Base-by-base conservation (phyloP, 1,140 invertebrate genomes). In the Pseudomyrmex gracilis region DNA sequence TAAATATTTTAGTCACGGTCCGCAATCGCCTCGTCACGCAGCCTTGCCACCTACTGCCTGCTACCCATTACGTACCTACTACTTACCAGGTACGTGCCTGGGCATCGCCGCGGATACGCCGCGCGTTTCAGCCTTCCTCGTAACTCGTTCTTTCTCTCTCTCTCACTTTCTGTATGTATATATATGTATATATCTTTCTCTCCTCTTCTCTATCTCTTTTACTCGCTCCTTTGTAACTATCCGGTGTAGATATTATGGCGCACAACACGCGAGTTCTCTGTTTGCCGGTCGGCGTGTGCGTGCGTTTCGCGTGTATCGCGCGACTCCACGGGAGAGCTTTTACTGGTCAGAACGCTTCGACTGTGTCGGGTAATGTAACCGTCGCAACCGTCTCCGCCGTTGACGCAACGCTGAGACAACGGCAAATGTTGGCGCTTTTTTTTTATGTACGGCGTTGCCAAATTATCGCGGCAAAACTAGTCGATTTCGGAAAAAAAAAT, bases 1-100 rank as follows among this genome's bases (percentile, higher is more conserved):
- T 94, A 94, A 94, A 94, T 94, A 94, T 94, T 94, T 94, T 94
- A 94, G 94, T 94, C 94, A 94, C 94, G 94, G 93, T 94, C 89
- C 89, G 93, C 94, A 93, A 94, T 94, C 92, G 93, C 92, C 93
- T 93, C 94, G 94, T 94, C 94, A 94, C 94, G 93, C 93, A 94
- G 93, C 89, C 93, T 94, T 94, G 92, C 94, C 93, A 94, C 94
- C 93, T 94, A 93, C 91, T 93, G 89, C 90, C 91, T 93, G 90
- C 89, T 93, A 88, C 91, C 92, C 92, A 94, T 93, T 94, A 94
- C 93, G 89, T 92, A 93, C 88, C 90, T 92, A 92, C 77, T 88
- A 85, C 78, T 89, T 84, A 84, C 88, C 74, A 70, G 82, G 51
- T 85, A 90, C 73, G 83, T 86, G 82, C 77, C 71, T 87, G 71